A percentile compares a stretch with the other conserved stretches of the same genome.
Conservation (phyloP, 2,797 vertebrate species). For the Helarctos malayanus region DNA sequence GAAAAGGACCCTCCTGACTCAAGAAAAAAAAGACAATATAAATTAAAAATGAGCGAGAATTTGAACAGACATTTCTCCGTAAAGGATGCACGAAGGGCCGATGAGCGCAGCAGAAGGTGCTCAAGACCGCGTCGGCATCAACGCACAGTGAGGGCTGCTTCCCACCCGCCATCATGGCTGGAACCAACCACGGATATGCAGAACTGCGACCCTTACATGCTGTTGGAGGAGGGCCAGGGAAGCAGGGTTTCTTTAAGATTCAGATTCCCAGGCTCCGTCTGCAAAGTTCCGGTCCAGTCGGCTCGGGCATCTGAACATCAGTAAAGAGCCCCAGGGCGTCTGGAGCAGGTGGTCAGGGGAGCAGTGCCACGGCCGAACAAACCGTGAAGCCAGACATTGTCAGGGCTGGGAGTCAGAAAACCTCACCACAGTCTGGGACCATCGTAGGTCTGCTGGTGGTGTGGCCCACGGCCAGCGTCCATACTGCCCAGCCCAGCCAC, state of each 20-base stretch:
- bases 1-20: not conserved
- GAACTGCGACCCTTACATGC: not conserved
- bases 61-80: not conserved
- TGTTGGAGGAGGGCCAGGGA: not conserved
- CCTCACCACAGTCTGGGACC: fast-evolving
- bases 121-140: not conserved
- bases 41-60: not conserved
- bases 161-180: fast-evolving
- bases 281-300: fast-evolving
- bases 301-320: fast-evolving
- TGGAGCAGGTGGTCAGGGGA: fast-evolving
- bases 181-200: not conserved
- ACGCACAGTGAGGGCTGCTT: not conserved
- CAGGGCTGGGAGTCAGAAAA: not conserved
- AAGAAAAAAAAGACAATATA: not conserved
- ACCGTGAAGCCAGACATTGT: fast-evolving
- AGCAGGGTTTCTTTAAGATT: fast-evolving
- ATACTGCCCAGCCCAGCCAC: not conserved
- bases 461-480: not conserved
- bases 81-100: not conserved
- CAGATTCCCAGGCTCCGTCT: not conserved
- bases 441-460: fast-evolving
- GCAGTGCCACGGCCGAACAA: fast-evolving
- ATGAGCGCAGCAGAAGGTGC: fast-evolving
- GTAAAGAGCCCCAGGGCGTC: fast-evolving